These are phyloP conservation scores for Epinotia demarniana DNA, from an alignment of 2,888 invertebrate species.

Conservation along the genomic window DNA sequence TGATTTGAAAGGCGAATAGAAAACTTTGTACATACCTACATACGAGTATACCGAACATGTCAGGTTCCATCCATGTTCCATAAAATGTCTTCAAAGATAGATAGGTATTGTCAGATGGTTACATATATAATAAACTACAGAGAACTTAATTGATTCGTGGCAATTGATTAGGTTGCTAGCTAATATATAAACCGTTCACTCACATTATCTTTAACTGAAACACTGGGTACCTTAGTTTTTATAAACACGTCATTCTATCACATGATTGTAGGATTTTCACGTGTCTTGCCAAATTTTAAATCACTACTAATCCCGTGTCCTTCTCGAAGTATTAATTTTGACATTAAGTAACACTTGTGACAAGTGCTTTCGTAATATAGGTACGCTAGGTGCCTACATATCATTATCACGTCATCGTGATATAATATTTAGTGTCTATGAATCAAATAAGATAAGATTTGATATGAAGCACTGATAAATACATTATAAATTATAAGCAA, in stretches of 20 bases:
- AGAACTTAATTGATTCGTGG: no score
- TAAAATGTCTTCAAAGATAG: no score
- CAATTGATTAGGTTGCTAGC: no score
- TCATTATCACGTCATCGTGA: conserved; percentile 26
- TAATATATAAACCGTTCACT: no score
- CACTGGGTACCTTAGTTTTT: background rate
- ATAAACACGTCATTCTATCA: background rate
- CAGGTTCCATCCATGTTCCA: no score
- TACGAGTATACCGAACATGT: no score
- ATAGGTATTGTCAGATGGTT: no score
- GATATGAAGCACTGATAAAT: conserved; percentile 33
- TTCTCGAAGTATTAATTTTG: conserved; percentile 20
- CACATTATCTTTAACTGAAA: no score
- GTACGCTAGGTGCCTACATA: background rate
- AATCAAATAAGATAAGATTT: conserved; percentile 38
- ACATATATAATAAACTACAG: no score
- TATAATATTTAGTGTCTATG: background rate
- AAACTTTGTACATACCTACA: no score
- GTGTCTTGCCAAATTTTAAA: conserved; percentile 21
- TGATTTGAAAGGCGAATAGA: no score
- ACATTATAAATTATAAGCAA: background rate
- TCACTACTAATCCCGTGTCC: conserved; percentile 40
- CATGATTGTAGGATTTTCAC: conserved; percentile 18
- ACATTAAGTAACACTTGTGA: conserved; percentile 19
- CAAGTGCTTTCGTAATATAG: conserved; percentile 7